Percentiles rank a stretch among this genome's conserved stretches.
These are phyloP conservation scores for Astyanax mexicanus DNA, from an alignment of 2,797 vertebrate genomes.

Conservation along the genomic window DNA sequence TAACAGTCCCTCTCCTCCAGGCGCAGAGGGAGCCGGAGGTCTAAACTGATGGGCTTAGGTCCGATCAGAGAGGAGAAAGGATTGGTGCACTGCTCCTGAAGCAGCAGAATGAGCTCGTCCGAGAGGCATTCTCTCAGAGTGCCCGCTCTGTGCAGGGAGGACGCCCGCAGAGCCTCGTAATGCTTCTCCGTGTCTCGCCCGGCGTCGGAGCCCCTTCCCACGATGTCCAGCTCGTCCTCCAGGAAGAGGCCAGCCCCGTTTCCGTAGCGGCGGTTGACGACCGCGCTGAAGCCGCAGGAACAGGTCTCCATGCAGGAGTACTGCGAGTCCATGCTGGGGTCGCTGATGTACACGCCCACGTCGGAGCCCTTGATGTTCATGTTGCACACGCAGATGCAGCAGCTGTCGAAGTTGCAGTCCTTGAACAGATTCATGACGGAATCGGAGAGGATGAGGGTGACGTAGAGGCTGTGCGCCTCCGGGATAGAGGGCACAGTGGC, in stretches of 20 bases:
- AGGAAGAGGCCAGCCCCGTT: conserved; percentile 96
- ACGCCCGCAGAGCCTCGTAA: conserved; percentile 89
- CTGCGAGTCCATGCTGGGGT: conserved; percentile 91
- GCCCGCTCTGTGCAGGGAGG: conserved; percentile 78
- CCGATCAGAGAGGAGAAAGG: conserved; percentile 93
- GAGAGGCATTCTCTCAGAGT: conserved; percentile 84
- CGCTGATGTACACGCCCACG: conserved; percentile 95
- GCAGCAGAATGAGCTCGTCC: conserved; percentile 91
- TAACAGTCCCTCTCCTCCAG: conserved; percentile 95
- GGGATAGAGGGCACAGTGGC: conserved; percentile 95
- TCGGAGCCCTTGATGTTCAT: conserved; percentile 99
- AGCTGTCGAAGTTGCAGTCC: conserved; percentile 99
- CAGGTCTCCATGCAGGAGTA: conserved; percentile 78
- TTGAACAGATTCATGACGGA: conserved; percentile 98
- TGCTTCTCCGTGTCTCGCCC: conserved; percentile 93
- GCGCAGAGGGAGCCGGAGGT: conserved; percentile 65
- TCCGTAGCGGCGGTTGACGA: conserved; percentile 96
- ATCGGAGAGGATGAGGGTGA: conserved; percentile 97
- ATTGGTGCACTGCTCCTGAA: conserved; percentile 97
- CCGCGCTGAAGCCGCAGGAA: conserved; percentile 96
- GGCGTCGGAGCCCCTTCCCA: conserved; percentile 91
- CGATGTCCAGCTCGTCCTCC: conserved; percentile 97
- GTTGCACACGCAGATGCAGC: conserved; percentile 98
- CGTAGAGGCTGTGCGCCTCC: conserved; percentile 98
- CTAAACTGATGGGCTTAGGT: conserved; percentile 78